These are phyloP conservation scores for Mycalesis mineus DNA, from an alignment of 2,888 invertebrate genomes.

Conservation along the genomic window DNA sequence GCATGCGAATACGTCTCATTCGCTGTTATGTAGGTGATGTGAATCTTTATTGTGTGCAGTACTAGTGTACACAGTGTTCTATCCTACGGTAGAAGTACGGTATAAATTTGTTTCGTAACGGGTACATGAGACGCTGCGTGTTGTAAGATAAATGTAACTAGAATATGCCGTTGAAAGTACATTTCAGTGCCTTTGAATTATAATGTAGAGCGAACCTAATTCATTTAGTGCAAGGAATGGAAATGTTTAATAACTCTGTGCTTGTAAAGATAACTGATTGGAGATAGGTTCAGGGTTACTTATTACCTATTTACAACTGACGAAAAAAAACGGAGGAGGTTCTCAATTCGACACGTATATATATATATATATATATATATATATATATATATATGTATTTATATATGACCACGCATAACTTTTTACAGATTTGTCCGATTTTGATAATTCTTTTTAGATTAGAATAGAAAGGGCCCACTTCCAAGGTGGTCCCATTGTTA, in stretches of 20 bases:
- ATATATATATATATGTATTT: too few species aligned
- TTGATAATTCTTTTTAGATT: too few species aligned
- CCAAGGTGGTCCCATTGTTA: too few species aligned
- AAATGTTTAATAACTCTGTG: background rate
- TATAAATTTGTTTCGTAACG: slow-evolving; percentile 16
- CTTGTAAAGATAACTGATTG: background rate
- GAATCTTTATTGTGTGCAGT: slow-evolving; percentile 8
- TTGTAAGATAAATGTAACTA: slow-evolving; percentile 15
- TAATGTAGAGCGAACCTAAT: slow-evolving; percentile 12
- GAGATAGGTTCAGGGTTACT: background rate
- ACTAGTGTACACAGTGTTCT: slow-evolving; percentile 1
- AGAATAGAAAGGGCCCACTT: too few species aligned
- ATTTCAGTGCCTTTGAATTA: slow-evolving; percentile 14
- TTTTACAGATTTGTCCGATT: too few species aligned
- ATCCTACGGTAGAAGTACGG: background rate
- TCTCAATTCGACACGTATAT: too few species aligned
- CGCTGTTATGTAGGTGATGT: background rate
- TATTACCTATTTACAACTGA: too few species aligned
- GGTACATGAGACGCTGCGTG: slow-evolving; percentile 14
- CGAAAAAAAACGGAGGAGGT: too few species aligned
- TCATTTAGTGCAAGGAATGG: slow-evolving; percentile 6
- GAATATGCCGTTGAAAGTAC: slow-evolving; percentile 13
- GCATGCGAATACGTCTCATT: background rate
- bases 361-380: too few species aligned
- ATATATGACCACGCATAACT: too few species aligned